Base-by-base conservation (phyloP, 1,140 invertebrate species). In the Cepaea nemoralis region DNA sequence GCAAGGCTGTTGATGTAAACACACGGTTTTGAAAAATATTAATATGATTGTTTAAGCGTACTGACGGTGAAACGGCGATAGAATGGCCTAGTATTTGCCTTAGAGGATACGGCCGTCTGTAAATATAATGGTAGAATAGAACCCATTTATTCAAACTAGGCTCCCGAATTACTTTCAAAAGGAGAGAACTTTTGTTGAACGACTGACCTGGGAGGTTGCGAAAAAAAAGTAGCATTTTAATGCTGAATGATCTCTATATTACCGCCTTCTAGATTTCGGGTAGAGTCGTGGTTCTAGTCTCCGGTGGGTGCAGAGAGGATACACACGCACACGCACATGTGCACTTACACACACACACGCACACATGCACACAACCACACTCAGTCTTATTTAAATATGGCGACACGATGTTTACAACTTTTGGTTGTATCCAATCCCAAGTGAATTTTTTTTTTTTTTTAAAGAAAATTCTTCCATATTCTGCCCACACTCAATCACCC, bases 21-120 rank as follows among this genome's bases (percentile, higher is more conserved):
- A 63, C 2, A 10, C 10, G 59, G 5, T 31, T n/a, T 63, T 63
- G 59, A 63, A 63, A 63, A 63, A 63, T 63, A 63, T 63, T 63
- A 63, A 63, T 63, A 63, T 63, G 33, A 63, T 63, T 63, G n/a
- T 63, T 63, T 63, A 63, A 63, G 59, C 59, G 27, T 63, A 31
- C 59, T 63, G 59, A 63, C 59, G 59, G 59, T 10, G 33, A 31
- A 63, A 31, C n/a, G 1, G n/a, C 16, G 10, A 63, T 2, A 63
- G n/a, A 63, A 63, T 31, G 59, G 27, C 1, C 2, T 27, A 63
- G 22, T 63, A 63, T 63, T 63, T 63, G 27, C 59, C 8, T 27
- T 10, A 63, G 27, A 31, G 5, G 59, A 63, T 31, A 63, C 59
- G 59, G 2, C n/a, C 27, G 59, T 63, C 33, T 63, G 1, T 0